These are phyloP conservation scores for Hyaena hyaena DNA, from an alignment of 2,113 vertebrate genomes.

Conservation along the genomic window DNA sequence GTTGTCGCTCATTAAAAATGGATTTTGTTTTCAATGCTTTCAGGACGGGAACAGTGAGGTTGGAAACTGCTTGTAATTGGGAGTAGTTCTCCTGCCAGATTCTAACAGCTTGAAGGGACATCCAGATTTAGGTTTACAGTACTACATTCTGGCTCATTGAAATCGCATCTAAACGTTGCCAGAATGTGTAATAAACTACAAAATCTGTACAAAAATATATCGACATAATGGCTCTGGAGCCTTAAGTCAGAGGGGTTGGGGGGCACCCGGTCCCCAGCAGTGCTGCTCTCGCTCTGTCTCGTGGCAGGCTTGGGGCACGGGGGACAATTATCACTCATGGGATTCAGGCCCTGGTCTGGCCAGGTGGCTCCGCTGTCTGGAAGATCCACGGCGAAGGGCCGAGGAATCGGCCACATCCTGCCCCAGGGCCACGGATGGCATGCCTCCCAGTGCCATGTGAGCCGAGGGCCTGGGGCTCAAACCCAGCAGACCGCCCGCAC, in stretches of 20 bases:
- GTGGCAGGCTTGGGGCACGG: background rate
- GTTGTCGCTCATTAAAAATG: constrained; percentile 68
- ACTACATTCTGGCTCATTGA: constrained; percentile 72
- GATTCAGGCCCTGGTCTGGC: constrained; percentile 13
- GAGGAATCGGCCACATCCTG: background rate
- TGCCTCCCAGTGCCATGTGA: background rate
- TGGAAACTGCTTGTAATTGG: constrained; percentile 64
- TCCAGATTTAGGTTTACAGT: constrained; percentile 76
- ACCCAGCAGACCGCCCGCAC: background rate
- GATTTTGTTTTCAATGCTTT: constrained; percentile 66
- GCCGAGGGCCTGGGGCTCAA: no score
- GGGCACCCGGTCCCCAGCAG: background rate
- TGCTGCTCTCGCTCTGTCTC: background rate
- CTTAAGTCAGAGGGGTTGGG: background rate
- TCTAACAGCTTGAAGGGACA: constrained; percentile 69
- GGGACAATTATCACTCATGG: background rate
- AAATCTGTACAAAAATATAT: constrained; percentile 67
- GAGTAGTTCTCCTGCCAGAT: constrained; percentile 69
- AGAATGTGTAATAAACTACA: constrained; percentile 73
- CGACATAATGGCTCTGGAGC: constrained; percentile 53
- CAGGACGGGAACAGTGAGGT: constrained; percentile 21
- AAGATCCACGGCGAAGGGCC: background rate
- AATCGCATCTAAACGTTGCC: constrained; percentile 64
- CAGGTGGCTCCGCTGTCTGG: constrained; percentile 38
- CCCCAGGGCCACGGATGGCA: background rate